Evolutionary conservation across 2,113 vertebrate genomes (phyloP).

Genomic region (Malaclemys terrapin): DNA sequence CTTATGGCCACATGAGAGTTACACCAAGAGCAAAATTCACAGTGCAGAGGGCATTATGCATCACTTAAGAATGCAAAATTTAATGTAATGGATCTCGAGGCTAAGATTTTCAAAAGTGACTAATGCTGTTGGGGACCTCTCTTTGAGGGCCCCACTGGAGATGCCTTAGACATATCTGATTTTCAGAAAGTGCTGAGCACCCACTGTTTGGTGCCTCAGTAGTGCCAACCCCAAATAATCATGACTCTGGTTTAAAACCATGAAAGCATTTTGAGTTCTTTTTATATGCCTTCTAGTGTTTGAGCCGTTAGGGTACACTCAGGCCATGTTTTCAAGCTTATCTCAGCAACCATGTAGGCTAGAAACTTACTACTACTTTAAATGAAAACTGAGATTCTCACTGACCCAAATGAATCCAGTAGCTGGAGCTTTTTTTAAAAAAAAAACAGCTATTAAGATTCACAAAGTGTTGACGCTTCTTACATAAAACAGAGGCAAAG

Average conservation of each 20-base stretch:
- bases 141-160: background rate
- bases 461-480: background rate
- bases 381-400: constrained; percentile 61
- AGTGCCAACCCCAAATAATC: background rate
- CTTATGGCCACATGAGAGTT: background rate
- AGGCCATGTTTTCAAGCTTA: constrained; percentile 33
- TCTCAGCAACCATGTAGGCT: constrained; percentile 33
- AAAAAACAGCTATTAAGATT: background rate
- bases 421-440: constrained; percentile 19
- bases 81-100: background rate
- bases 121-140: background rate
- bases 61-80: background rate
- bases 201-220: background rate
- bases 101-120: background rate
- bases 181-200: constrained; percentile 18
- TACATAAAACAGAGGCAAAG: background rate
- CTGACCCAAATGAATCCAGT: constrained; percentile 69
- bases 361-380: constrained; percentile 59
- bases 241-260: background rate
- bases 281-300: constrained; percentile 22
- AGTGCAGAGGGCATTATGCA: background rate
- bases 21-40: background rate
- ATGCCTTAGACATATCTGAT: background rate
- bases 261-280: constrained; percentile 7
- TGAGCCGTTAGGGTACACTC: constrained; percentile 43